A percentile compares a stretch with the other conserved stretches of the same genome.
Conservation (phyloP, 2,888 invertebrate genomes). For the Tachina fera region DNA sequence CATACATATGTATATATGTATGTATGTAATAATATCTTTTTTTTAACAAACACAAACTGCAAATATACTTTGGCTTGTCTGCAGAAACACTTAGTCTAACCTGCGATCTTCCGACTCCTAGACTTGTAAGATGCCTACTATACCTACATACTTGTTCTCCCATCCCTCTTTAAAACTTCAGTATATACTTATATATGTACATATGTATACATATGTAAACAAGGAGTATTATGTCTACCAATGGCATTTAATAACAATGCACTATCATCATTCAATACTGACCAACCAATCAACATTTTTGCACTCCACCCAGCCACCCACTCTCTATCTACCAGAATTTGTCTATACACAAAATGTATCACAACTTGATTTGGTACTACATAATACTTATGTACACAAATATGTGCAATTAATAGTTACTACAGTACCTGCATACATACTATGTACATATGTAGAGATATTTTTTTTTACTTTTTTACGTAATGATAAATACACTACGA, state of each 20-base stretch:
- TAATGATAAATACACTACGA: not conserved
- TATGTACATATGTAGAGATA: not conserved
- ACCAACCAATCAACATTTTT: conserved; percentile 78
- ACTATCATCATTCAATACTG: conserved; percentile 70
- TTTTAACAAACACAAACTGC: too few relatives aligned
- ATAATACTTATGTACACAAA: not conserved
- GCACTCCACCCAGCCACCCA: conserved; percentile 77
- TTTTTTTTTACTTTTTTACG: not conserved
- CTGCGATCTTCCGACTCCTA: too few relatives aligned
- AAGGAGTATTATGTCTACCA: conserved; percentile 67
- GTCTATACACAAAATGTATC: not conserved
- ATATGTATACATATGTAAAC: conserved; percentile 3
- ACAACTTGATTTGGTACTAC: too few relatives aligned
- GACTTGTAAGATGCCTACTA: too few relatives aligned
- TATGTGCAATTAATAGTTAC: not conserved
- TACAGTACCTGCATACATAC: not conserved
- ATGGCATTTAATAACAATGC: conserved; percentile 68
- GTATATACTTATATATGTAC: not conserved
- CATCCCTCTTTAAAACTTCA: not conserved
- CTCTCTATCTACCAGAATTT: not conserved
- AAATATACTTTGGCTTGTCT: too few relatives aligned
- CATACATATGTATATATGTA: too few relatives aligned
- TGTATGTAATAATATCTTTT: too few relatives aligned
- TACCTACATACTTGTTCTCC: too few relatives aligned
- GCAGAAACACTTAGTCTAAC: too few relatives aligned